phyloP scores from a whole-genome alignment of 2,113 vertebrate species.

The Nycticryphes semicollaris region DNA sequence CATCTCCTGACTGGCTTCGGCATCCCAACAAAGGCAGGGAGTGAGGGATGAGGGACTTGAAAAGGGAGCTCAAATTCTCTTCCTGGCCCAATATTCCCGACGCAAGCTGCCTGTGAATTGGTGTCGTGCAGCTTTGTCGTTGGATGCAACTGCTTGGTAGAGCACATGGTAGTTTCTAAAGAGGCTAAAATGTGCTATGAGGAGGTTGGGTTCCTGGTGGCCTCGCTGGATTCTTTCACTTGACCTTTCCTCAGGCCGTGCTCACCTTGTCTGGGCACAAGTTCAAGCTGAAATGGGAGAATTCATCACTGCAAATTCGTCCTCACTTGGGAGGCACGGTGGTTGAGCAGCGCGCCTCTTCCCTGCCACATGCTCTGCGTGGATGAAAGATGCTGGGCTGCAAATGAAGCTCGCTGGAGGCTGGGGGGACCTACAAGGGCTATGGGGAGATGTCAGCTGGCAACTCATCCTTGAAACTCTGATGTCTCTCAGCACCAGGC shows the following conservation, averaged over 20 bases:
- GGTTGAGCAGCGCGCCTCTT: not conserved
- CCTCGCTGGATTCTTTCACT: not conserved
- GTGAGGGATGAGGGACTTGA: not conserved
- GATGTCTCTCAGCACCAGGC: not conserved
- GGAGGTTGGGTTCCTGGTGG: rapidly evolving
- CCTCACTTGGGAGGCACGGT: rapidly evolving
- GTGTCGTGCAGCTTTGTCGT: not conserved
- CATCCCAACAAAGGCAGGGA: not conserved
- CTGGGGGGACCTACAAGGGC: not conserved
- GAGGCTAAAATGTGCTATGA: not conserved
- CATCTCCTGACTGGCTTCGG: conserved; percentile 3
- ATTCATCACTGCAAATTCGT: not conserved
- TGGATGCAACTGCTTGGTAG: not conserved
- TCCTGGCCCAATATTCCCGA: not conserved
- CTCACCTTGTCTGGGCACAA: not conserved
- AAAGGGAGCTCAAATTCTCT: not conserved
- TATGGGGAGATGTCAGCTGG: not conserved
- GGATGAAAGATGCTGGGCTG: not conserved
- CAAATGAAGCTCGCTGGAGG: not conserved
- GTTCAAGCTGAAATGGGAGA: not conserved
- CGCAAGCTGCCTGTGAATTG: not conserved
- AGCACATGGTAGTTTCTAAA: rapidly evolving
- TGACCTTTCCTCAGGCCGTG: not conserved
- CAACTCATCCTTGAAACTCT: not conserved
- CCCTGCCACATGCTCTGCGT: rapidly evolving